Percentiles rank a stretch among this genome's conserved stretches.
Evolutionary conservation across 2,797 vertebrate genomes (phyloP).

Genomic region (Hybognathus amarus): DNA sequence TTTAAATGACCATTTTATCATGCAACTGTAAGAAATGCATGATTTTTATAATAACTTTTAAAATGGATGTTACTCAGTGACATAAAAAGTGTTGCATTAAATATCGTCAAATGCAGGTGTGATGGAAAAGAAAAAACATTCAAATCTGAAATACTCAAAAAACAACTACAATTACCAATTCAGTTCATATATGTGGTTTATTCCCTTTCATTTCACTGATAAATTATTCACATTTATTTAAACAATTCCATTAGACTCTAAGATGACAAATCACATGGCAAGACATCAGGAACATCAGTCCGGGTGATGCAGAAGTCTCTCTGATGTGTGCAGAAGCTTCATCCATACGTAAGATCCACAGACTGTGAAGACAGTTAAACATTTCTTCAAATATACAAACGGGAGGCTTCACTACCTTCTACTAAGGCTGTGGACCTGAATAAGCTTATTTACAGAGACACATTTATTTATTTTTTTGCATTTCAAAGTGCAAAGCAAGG

Average conservation of each 20-base stretch:
- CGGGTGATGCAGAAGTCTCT: not conserved
- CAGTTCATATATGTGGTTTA: slow-evolving; percentile 70
- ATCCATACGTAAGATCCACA: slow-evolving; percentile 3
- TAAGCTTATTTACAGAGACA: slow-evolving; percentile 26
- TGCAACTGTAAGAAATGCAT: not conserved
- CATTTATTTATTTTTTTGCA: not conserved
- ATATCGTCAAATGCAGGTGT: not conserved
- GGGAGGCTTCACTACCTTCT: not conserved
- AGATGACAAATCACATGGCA: slow-evolving; percentile 34
- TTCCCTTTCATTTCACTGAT: slow-evolving; percentile 81
- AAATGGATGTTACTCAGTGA: not conserved
- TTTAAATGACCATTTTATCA: not conserved
- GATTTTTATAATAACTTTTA: not conserved
- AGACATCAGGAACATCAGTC: slow-evolving; percentile 10
- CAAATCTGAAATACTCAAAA: not conserved
- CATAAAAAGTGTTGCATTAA: not conserved
- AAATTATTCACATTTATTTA: slow-evolving; percentile 82
- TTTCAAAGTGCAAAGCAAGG: slow-evolving; percentile 36
- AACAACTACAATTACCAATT: not conserved
- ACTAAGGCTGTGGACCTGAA: slow-evolving; percentile 3
- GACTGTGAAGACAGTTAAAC: slow-evolving; percentile 29
- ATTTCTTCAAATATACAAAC: slow-evolving; percentile 19
- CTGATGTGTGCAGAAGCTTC: not conserved
- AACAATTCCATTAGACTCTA: slow-evolving; percentile 71
- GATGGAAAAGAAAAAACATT: not conserved